These are phyloP conservation scores for Botrylloides violaceus DNA, from an alignment of 23 tunicate genomes.

Conservation along the genomic window DNA sequence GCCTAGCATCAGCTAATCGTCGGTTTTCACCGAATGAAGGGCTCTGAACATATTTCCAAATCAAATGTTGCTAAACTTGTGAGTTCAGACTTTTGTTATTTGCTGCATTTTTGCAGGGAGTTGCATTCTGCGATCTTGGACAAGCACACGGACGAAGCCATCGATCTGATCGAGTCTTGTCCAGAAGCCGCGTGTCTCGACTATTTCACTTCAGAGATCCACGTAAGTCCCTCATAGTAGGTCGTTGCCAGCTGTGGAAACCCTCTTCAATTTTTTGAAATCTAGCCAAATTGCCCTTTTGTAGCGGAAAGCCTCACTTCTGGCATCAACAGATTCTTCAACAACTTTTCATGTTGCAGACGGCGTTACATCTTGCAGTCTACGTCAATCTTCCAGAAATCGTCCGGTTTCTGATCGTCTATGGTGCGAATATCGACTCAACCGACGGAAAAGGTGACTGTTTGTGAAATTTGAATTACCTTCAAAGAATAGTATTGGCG, in stretches of 20 bases:
- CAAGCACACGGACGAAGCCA: conserved; percentile 33
- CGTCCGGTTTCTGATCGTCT: conserved; percentile 54
- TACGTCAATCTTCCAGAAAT: conserved; percentile 56
- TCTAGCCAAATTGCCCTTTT: background rate
- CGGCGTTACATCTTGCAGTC: conserved; percentile 71
- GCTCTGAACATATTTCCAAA: too few species aligned
- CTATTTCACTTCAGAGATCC: conserved; percentile 22
- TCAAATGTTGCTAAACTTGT: too few species aligned
- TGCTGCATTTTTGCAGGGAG: conserved; percentile 23
- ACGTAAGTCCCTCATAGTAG: conserved; percentile 1
- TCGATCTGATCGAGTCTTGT: conserved; percentile 46
- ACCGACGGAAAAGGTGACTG: conserved; percentile 44
- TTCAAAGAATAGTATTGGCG: too few species aligned
- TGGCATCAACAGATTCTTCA: too few species aligned
- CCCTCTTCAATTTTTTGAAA: background rate
- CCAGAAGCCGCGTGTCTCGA: conserved; percentile 32
- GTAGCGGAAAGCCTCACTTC: too few species aligned
- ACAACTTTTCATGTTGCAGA: too few species aligned
- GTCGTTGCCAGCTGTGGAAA: too few species aligned
- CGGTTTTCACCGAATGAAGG: too few species aligned
- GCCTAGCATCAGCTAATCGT: too few species aligned
- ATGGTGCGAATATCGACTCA: conserved; percentile 44
- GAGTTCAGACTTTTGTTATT: too few species aligned
- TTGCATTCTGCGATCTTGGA: conserved; percentile 68
- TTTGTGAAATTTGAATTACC: background rate